Evolutionary conservation across 2,888 invertebrate genomes (phyloP).

Genomic region (Flexamia atlantica): DNA sequence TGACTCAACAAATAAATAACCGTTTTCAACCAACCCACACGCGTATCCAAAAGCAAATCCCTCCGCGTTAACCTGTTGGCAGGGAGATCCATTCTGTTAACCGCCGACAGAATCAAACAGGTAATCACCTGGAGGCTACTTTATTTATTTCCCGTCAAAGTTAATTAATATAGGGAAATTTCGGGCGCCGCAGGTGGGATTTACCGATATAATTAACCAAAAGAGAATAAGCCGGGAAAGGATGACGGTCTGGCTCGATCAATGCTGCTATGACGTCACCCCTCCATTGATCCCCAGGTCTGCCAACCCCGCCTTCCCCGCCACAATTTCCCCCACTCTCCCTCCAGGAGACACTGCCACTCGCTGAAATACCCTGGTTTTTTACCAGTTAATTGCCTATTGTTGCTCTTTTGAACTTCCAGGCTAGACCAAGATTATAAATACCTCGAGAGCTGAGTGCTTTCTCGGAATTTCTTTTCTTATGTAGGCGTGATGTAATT

Average conservation of each 20-base stretch:
- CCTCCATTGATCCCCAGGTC: conserved; percentile 53
- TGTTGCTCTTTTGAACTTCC: conserved; percentile 28
- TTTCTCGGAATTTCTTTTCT: neutral
- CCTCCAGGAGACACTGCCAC: neutral
- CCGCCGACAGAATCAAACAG: no score
- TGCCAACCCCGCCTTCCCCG: conserved; percentile 40
- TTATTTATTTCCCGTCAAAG: no score
- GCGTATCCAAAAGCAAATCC: no score
- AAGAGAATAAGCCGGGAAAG: conserved; percentile 14
- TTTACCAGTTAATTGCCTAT: conserved; percentile 12
- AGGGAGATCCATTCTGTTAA: no score
- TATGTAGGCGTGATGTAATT: no score
- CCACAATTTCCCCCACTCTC: neutral
- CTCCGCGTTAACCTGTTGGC: no score
- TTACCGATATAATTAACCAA: conserved; percentile 22
- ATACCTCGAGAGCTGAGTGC: neutral
- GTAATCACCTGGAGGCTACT: no score
- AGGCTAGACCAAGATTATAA: neutral
- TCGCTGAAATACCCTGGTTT: conserved; percentile 37
- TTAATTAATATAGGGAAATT: neutral
- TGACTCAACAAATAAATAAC: no score
- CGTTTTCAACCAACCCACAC: no score
- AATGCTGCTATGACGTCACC: conserved; percentile 49
- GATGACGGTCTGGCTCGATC: conserved; percentile 35
- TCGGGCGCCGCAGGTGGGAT: neutral